These are phyloP conservation scores for Astyanax mexicanus DNA, from an alignment of 2,797 vertebrate species.

Conservation along the genomic window DNA sequence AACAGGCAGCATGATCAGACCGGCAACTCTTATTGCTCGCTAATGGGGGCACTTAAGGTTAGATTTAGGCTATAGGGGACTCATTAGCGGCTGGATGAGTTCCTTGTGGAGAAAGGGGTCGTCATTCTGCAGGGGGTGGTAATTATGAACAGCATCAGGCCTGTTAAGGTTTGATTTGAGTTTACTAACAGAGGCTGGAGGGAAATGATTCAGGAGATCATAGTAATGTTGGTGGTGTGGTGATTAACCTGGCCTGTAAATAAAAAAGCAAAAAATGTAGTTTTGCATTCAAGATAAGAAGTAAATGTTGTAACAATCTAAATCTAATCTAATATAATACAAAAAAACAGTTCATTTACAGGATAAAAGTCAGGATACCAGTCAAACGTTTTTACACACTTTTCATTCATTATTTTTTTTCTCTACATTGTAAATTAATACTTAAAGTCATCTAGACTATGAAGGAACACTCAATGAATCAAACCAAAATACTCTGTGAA, in stretches of 20 bases:
- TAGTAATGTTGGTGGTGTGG: background rate
- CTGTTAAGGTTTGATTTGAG: background rate
- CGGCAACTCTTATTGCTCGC: slow-evolving; percentile 27
- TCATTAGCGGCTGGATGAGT: slow-evolving; percentile 8
- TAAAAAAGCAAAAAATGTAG: background rate
- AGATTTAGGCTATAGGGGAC: slow-evolving; percentile 12
- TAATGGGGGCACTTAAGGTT: slow-evolving; percentile 36
- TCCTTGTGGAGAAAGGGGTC: background rate
- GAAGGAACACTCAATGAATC: too few species aligned
- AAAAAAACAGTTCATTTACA: too few species aligned
- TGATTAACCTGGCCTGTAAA: background rate
- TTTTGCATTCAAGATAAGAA: too few species aligned
- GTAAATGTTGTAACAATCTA: too few species aligned
- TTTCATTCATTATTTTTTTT: too few species aligned
- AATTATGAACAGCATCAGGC: background rate
- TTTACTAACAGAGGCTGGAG: background rate
- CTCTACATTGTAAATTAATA: too few species aligned
- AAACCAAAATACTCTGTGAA: too few species aligned
- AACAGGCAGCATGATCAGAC: slow-evolving; percentile 58
- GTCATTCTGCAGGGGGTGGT: background rate
- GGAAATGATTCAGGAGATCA: background rate
- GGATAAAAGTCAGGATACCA: too few species aligned
- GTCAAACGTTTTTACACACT: too few species aligned
- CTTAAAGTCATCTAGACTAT: too few species aligned
- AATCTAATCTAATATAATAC: too few species aligned